Conservation (phyloP, 2,888 invertebrate species). For the Stomorhina lunata region DNA sequence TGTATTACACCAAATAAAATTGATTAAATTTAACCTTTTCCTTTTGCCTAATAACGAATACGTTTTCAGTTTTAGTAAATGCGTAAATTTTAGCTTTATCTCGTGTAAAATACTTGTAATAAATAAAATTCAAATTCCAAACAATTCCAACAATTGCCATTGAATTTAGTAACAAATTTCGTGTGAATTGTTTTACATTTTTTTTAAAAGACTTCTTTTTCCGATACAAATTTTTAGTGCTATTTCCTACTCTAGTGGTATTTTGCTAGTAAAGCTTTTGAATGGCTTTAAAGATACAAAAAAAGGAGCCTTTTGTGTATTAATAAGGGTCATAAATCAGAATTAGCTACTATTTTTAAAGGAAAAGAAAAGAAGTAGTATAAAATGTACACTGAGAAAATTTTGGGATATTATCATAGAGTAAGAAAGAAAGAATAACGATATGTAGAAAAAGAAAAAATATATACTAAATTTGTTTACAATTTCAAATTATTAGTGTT, state of each 20-base stretch:
- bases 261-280: not conserved
- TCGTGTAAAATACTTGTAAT: no score
- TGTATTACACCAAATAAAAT: not conserved
- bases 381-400: not conserved
- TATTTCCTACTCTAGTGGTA: not conserved
- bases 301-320: not conserved
- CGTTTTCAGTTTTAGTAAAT: not conserved
- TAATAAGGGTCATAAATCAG: slow-evolving; percentile 46
- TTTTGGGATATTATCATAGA: not conserved
- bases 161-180: not conserved
- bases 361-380: not conserved
- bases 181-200: slow-evolving; percentile 31
- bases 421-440: not conserved
- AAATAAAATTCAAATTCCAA: not conserved
- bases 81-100: not conserved
- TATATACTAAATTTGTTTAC: no score
- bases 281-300: no score
- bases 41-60: not conserved
- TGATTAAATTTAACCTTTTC: not conserved
- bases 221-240: not conserved
- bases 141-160: slow-evolving; percentile 5
- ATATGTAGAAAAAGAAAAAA: not conserved
- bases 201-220: not conserved
- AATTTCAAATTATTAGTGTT: no score
- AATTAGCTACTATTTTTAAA: slow-evolving; percentile 38